A percentile compares a stretch with the other conserved stretches of the same genome.
These are phyloP conservation scores for Hydrolagus colliei DNA, from an alignment of 2,797 vertebrate genomes.

Conservation along the genomic window DNA sequence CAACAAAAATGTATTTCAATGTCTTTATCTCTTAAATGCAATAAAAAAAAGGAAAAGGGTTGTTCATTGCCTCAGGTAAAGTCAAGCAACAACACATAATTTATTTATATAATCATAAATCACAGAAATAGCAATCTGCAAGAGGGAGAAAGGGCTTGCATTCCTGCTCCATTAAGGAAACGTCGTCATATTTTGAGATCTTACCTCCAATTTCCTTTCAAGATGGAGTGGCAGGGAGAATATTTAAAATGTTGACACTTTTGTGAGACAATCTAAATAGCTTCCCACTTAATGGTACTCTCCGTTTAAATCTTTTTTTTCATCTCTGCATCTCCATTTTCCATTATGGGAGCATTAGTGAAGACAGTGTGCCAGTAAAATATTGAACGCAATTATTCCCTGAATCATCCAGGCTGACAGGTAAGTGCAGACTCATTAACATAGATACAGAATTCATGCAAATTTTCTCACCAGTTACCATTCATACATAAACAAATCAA, in stretches of 20 bases:
- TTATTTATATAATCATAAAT: not conserved
- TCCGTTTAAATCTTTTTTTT: not conserved
- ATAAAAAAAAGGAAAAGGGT: too few relatives aligned
- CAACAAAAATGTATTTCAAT: too few relatives aligned
- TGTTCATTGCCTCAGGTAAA: not conserved
- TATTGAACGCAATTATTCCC: constrained; percentile 19
- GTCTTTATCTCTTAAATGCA: too few relatives aligned
- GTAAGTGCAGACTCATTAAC: not conserved
- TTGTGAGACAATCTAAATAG: not conserved
- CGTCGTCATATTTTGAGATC: not conserved
- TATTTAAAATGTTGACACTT: not conserved
- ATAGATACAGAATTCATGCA: constrained; percentile 25
- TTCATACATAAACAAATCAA: not conserved
- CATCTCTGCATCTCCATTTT: not conserved
- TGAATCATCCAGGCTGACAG: not conserved
- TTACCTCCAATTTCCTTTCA: not conserved
- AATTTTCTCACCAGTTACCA: constrained; percentile 1
- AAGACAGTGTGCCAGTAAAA: not conserved
- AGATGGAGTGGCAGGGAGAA: too few relatives aligned
- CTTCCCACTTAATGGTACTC: not conserved
- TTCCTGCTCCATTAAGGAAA: not conserved
- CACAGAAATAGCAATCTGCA: not conserved
- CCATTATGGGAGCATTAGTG: constrained; percentile 1
- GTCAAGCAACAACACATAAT: not conserved
- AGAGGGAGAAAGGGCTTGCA: not conserved